These are phyloP conservation scores for Hemitrygon akajei DNA, from an alignment of 2,797 vertebrate genomes.

Conservation along the genomic window DNA sequence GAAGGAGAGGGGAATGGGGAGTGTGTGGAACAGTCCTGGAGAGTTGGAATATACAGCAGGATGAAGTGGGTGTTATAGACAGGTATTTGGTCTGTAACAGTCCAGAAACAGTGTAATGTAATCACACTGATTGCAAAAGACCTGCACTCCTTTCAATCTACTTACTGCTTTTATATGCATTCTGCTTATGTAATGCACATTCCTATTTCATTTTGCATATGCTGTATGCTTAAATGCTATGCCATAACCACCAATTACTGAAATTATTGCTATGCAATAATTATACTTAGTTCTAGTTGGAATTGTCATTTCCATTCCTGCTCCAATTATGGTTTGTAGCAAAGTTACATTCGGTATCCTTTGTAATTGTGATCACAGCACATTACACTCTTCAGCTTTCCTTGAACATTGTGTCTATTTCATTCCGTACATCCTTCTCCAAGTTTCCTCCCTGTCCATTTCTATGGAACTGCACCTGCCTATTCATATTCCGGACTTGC, in stretches of 20 bases:
- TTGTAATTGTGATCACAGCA: not conserved
- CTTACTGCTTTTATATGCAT: not conserved
- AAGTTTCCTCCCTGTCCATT: too few species aligned
- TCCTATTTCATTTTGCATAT: not conserved
- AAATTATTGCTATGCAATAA: constrained; percentile 9
- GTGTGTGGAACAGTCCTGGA: too few species aligned
- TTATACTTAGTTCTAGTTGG: not conserved
- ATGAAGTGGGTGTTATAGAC: not conserved
- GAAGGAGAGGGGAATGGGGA: not conserved
- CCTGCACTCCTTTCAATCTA: not conserved
- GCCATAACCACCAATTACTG: not conserved
- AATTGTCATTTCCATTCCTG: constrained; percentile 14
- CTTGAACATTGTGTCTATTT: constrained; percentile 13
- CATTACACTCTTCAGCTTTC: not conserved
- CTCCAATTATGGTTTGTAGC: not conserved
- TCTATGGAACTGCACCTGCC: not conserved
- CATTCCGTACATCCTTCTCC: not conserved
- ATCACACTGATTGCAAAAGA: not conserved
- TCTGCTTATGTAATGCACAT: not conserved
- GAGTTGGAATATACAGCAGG: not conserved
- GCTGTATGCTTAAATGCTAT: not conserved
- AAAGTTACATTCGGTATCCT: constrained; percentile 27
- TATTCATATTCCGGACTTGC: not conserved
- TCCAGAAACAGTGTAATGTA: not conserved
- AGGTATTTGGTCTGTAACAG: not conserved